phyloP scores from a whole-genome alignment of 2,797 vertebrate genomes.

The Sylvilagus floridanus region DNA sequence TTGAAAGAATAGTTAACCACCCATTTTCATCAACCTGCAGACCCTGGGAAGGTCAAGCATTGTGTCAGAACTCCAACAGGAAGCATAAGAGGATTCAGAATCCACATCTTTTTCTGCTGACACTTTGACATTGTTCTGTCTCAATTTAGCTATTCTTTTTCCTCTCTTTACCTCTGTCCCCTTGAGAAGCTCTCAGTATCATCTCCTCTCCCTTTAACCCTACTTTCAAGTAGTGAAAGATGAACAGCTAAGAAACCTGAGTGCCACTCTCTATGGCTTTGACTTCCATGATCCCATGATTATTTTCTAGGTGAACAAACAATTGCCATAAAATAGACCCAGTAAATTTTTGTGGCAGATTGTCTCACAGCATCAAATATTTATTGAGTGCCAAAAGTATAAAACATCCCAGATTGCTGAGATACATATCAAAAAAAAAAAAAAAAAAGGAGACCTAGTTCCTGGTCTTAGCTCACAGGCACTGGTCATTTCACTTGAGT shows the following conservation, averaged over 20 bases:
- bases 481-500: constrained; percentile 23
- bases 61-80: not conserved
- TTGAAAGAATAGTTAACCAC: not conserved
- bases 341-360: constrained; percentile 70
- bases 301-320: constrained; percentile 64
- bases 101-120: not conserved
- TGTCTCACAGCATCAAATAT: constrained; percentile 66
- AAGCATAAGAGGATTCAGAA: constrained; percentile 12
- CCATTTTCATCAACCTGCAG: not conserved
- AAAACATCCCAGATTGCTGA: constrained; percentile 57
- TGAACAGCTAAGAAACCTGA: constrained; percentile 30
- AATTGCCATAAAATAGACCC: constrained; percentile 64
- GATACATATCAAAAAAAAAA: constrained; percentile 43
- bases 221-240: constrained; percentile 18
- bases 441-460: not conserved
- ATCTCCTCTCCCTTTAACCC: constrained; percentile 45
- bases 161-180: constrained; percentile 15
- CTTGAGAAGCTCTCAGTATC: constrained; percentile 37
- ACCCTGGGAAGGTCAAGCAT: not conserved
- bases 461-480: constrained; percentile 49
- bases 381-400: constrained; percentile 68
- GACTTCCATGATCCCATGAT: constrained; percentile 49
- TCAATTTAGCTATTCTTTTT: constrained; percentile 57
- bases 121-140: not conserved
- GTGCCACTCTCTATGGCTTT: not conserved